Conservation (phyloP, 2,113 vertebrate genomes). For the Cichladusa arquata region DNA sequence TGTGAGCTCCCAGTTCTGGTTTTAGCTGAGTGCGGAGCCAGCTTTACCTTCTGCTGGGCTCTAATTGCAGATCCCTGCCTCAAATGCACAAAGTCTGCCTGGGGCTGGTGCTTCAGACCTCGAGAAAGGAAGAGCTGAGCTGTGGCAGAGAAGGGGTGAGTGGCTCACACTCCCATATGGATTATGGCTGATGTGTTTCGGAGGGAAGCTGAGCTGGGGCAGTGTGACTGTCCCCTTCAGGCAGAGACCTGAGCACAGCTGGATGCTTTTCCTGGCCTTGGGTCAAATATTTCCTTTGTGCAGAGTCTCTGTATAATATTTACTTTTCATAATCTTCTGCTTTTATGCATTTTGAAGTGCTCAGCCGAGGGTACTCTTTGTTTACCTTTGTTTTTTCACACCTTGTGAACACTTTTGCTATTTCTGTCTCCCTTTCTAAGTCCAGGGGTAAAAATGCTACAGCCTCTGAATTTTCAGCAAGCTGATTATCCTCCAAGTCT, state of each 20-base stretch:
- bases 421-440: not conserved
- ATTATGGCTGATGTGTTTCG: not conserved
- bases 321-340: not conserved
- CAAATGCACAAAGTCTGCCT: not conserved
- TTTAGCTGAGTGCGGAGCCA: not conserved
- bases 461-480: not conserved
- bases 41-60: not conserved
- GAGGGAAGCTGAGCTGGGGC: not conserved
- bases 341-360: not conserved
- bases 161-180: not conserved
- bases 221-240: not conserved
- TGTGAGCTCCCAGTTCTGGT: accelerated
- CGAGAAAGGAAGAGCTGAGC: not conserved
- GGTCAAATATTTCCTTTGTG: not conserved
- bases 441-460: not conserved
- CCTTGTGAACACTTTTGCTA: not conserved
- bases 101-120: not conserved
- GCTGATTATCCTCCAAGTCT: not conserved
- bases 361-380: not conserved
- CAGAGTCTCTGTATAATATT: not conserved
- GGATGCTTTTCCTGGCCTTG: not conserved
- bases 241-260: not conserved
- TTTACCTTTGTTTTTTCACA: not conserved
- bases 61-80: not conserved
- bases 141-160: not conserved